Conservation (phyloP, 2,797 vertebrate genomes). For the Premnoplex brunnescens region DNA sequence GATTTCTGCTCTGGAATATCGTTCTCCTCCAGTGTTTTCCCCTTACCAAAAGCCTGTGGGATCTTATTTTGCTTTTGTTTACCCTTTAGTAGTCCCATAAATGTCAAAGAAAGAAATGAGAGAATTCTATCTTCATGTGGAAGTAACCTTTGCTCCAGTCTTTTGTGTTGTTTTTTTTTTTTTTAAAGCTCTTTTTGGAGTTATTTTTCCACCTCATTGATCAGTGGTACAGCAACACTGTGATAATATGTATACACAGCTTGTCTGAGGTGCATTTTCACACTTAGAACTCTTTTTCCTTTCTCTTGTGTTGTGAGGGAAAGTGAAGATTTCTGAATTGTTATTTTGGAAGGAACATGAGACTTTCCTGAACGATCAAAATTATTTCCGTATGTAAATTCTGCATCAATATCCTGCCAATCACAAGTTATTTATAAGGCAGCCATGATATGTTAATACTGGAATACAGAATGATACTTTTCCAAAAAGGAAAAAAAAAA, state of each 20-base stretch:
- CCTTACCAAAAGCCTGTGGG: constrained; percentile 22
- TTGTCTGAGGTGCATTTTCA: neutral
- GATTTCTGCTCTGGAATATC: neutral
- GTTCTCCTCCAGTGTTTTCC: neutral
- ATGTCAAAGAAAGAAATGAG: constrained; percentile 51
- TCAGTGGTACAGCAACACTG: neutral
- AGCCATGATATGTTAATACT: neutral
- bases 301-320: neutral
- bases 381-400: neutral
- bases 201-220: constrained; percentile 50
- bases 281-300: neutral
- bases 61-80: constrained; percentile 63
- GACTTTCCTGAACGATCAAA: neutral
- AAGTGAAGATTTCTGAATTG: neutral
- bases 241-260: neutral
- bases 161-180: neutral
- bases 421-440: neutral
- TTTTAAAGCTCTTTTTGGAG: constrained; percentile 5
- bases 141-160: constrained; percentile 31
- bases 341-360: neutral
- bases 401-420: neutral
- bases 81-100: constrained; percentile 54
- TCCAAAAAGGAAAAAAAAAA: neutral
- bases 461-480: neutral
- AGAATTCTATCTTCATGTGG: constrained; percentile 17